Base-by-base conservation (phyloP, 2,113 vertebrate species). In the Triplophysa dalaica region DNA sequence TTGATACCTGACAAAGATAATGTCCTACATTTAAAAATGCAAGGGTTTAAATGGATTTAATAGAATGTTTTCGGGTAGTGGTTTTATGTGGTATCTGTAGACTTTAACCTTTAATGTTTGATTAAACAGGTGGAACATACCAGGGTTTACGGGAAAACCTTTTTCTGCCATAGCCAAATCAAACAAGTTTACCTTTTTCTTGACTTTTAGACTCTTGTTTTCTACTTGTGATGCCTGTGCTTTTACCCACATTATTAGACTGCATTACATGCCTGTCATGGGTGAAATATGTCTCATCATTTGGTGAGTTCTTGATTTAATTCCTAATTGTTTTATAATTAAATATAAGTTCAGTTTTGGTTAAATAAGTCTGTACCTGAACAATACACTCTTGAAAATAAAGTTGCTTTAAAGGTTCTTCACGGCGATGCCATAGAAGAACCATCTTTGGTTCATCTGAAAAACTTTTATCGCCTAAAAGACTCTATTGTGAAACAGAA, bases 151-250 rank as follows among this genome's bases (percentile, higher is more conserved):
- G 26, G 79, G 82, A 84, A 84, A 60, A 77, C 41, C 29, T 58
- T 33, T 72, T 72, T 62, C 21, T 26, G 76, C 80, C 84, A 87
- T 85, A 13, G 90, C 90, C 90, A 92, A 91, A 70, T 81, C 78
- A 91, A 91, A 91, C 88, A 90, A 73, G 41, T 72, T 29, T 48
- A 72, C 86, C 85, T 86, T 62, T 76, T 45, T 65, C 17, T 11
- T 81, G 90, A 88, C 87, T 89, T 87, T 85, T 84, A 84, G 79
- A 85, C 86, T 77, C 38, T 77, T 24, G 29, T 63, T 78, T 9
- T 78, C 33, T 38, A 33, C 21, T n/a, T 26, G 22, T 45, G 50
- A 69, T 72, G 19, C 16, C 1, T n/a, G 17, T 54, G 50, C 58
- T 77, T 72, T 21, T 24, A 76, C 38, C 16, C 33, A 79, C 41